Evolutionary conservation across 2,113 vertebrate genomes (phyloP).

Genomic region (Thalassarche chlororhynchos): DNA sequence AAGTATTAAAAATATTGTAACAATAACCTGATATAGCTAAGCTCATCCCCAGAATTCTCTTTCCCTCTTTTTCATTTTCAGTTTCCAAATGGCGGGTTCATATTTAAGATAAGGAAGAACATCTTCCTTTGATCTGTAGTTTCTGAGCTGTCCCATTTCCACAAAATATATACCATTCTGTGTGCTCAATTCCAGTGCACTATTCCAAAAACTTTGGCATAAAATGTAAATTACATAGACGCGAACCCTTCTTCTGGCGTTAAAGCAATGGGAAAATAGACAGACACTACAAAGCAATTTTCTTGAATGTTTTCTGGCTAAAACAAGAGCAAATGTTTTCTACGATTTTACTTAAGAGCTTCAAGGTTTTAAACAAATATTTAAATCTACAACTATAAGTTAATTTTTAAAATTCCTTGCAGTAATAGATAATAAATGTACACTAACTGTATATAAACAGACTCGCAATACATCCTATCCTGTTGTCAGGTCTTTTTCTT

Average conservation of each 20-base stretch:
- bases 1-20: background rate
- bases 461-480: background rate
- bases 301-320: background rate
- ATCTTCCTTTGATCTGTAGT: conserved; percentile 6
- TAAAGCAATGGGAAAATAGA: background rate
- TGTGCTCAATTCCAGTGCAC: background rate
- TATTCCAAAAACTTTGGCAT: background rate
- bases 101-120: background rate
- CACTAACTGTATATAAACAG: background rate
- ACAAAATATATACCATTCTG: background rate
- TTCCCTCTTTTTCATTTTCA: background rate
- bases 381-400: background rate
- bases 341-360: background rate
- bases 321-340: background rate
- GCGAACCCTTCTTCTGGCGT: background rate
- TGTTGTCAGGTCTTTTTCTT: background rate
- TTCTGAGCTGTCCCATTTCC: background rate
- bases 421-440: background rate
- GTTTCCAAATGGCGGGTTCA: background rate
- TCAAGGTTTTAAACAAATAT: background rate
- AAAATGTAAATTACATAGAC: background rate
- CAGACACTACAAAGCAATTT: background rate
- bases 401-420: background rate
- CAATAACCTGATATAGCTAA: background rate
- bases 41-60: background rate